Percentiles rank a stretch among this genome's conserved stretches.
phyloP scores from a whole-genome alignment of 2,113 vertebrate genomes.

The Nanorana parkeri region DNA sequence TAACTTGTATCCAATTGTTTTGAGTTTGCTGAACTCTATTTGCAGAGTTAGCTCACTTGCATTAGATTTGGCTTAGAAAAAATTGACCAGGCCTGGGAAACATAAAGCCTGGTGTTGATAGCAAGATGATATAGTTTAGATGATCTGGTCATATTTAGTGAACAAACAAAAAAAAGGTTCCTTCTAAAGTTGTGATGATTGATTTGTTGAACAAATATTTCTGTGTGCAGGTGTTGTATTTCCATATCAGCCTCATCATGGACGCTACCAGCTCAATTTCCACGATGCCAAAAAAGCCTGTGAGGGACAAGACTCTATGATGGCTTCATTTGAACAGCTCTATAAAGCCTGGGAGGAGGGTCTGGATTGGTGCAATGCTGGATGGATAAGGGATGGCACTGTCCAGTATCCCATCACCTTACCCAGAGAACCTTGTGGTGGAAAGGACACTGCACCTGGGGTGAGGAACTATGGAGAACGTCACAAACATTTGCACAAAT shows the following conservation, averaged over 20 bases:
- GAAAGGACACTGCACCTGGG: constrained; percentile 77
- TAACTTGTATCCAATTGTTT: no score
- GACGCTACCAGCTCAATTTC: constrained; percentile 89
- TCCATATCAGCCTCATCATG: constrained; percentile 82
- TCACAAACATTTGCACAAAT: constrained; percentile 76
- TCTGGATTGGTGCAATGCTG: constrained; percentile 88
- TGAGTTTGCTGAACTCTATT: no score
- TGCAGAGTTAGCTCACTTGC: no score
- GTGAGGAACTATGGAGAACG: constrained; percentile 86
- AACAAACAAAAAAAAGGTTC: background rate
- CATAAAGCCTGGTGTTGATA: no score
- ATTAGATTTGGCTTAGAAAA: no score
- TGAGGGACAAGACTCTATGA: constrained; percentile 78
- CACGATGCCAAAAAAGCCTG: constrained; percentile 79
- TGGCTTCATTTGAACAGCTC: constrained; percentile 89
- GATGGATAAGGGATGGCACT: constrained; percentile 86
- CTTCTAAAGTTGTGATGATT: no score
- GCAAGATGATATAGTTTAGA: background rate
- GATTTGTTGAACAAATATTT: background rate
- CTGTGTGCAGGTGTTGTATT: constrained; percentile 84
- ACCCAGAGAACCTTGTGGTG: constrained; percentile 79
- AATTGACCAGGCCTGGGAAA: no score
- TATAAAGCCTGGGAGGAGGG: constrained; percentile 86
- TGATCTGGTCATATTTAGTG: background rate
- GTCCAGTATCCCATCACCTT: constrained; percentile 85